Percentiles rank a stretch among this genome's conserved stretches.
Evolutionary conservation across 2,797 vertebrate species (phyloP).

Genomic region (Myotis planiceps): DNA sequence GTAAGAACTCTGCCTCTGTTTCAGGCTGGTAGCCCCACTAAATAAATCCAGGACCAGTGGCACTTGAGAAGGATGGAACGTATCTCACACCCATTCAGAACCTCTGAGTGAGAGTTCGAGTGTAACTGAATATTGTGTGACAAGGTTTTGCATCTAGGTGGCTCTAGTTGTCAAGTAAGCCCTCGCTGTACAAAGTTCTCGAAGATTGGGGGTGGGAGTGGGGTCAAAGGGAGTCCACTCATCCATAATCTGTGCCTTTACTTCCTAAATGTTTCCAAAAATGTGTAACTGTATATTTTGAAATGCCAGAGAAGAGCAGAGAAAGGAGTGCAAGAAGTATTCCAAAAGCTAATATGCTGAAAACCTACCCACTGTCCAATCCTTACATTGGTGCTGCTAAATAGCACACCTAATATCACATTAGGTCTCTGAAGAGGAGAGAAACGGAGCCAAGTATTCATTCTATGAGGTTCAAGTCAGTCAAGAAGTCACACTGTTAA

Average conservation of each 20-base stretch:
- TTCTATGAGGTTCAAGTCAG: constrained; percentile 67
- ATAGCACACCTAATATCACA: constrained; percentile 25
- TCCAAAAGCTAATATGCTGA: neutral
- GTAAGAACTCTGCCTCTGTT: constrained; percentile 70
- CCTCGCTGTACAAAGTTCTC: constrained; percentile 20
- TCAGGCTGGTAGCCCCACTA: constrained; percentile 20
- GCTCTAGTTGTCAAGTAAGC: constrained; percentile 42
- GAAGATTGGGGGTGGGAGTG: neutral
- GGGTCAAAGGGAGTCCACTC: neutral
- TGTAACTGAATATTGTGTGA: constrained; percentile 60
- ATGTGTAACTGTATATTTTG: neutral
- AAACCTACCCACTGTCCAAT: neutral
- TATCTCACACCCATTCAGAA: constrained; percentile 67
- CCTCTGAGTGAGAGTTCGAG: constrained; percentile 36
- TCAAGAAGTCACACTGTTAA: constrained; percentile 65
- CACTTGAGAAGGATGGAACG: neutral
- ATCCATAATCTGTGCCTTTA: constrained; percentile 10
- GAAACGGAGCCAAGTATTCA: constrained; percentile 70
- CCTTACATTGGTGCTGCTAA: constrained; percentile 39
- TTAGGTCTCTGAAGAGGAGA: constrained; percentile 62
- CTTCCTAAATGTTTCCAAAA: constrained; percentile 54
- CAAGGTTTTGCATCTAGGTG: constrained; percentile 39
- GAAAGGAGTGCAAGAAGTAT: neutral
- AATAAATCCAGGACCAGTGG: constrained; percentile 67
- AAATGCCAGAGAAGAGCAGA: neutral